Conservation (phyloP, 2,888 invertebrate species). For the Perizoma affinitatum region DNA sequence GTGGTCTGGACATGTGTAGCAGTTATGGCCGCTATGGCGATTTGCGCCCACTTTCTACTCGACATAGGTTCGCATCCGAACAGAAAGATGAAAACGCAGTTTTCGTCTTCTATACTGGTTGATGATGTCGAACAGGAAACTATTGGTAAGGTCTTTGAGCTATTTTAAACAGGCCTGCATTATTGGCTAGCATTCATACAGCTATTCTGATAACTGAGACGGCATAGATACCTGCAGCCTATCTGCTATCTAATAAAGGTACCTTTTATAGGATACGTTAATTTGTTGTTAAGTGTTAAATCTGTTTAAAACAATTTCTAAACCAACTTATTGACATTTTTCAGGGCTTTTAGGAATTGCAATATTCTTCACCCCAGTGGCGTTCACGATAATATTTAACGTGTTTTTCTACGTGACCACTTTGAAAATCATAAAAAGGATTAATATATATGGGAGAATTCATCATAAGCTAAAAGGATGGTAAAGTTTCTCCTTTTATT, state of each 20-base stretch:
- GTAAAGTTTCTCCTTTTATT: slow-evolving; percentile 61
- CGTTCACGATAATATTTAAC: slow-evolving; percentile 90
- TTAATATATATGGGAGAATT: slow-evolving; percentile 93
- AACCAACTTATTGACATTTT: slow-evolving; percentile 35
- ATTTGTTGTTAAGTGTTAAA: neutral
- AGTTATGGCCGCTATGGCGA: slow-evolving; percentile 88
- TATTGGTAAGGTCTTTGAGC: slow-evolving; percentile 79
- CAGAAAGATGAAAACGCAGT: slow-evolving; percentile 70
- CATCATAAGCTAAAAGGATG: slow-evolving; percentile 94
- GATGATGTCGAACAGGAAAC: slow-evolving; percentile 88
- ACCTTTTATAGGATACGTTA: neutral
- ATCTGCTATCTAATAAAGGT: neutral
- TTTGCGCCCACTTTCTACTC: slow-evolving; percentile 92
- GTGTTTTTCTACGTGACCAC: slow-evolving; percentile 92
- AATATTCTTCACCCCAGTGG: slow-evolving; percentile 92
- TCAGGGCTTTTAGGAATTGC: slow-evolving; percentile 91
- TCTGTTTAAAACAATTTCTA: no score
- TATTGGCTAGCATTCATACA: no score
- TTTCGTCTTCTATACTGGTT: slow-evolving; percentile 73
- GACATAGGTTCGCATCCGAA: slow-evolving; percentile 85
- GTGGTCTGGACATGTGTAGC: slow-evolving; percentile 91
- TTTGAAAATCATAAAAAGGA: slow-evolving; percentile 89
- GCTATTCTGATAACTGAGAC: no score
- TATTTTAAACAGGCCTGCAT: no score
- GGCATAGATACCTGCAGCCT: no score